A percentile compares a stretch with the other conserved stretches of the same genome.
Conservation (phyloP, 2,888 invertebrate genomes). For the Malachius bipustulatus region DNA sequence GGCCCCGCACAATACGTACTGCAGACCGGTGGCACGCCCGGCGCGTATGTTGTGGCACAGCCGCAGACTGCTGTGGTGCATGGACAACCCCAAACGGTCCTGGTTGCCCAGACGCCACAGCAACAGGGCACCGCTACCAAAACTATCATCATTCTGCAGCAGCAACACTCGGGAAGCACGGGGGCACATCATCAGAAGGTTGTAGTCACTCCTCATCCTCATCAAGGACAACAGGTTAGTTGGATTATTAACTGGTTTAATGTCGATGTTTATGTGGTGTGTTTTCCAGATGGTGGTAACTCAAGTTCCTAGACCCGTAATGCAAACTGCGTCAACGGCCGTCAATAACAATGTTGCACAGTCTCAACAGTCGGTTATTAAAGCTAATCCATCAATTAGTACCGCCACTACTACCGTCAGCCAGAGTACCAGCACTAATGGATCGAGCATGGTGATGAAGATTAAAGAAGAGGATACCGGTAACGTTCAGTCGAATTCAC, state of each 20-base stretch:
- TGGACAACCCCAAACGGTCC: slow-evolving; percentile 50
- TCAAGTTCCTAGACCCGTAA: slow-evolving; percentile 43
- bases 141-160: slow-evolving; percentile 59
- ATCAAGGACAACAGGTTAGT: slow-evolving; percentile 57
- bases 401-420: slow-evolving; percentile 22
- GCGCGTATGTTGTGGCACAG: slow-evolving; percentile 53
- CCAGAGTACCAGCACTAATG: slow-evolving; percentile 19
- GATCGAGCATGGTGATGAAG: slow-evolving; percentile 18
- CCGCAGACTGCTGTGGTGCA: slow-evolving; percentile 48
- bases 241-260: neutral
- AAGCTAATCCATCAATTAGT: slow-evolving; percentile 23
- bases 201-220: slow-evolving; percentile 51
- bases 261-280: too few relatives aligned
- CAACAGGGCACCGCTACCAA: slow-evolving; percentile 53
- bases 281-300: slow-evolving; percentile 50
- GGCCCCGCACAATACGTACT: slow-evolving; percentile 42
- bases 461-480: slow-evolving; percentile 25
- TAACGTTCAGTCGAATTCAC: too few relatives aligned
- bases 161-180: slow-evolving; percentile 37
- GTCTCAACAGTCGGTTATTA: slow-evolving; percentile 30
- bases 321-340: slow-evolving; percentile 39
- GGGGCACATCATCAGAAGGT: slow-evolving; percentile 36
- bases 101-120: slow-evolving; percentile 55
- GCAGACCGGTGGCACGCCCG: slow-evolving; percentile 39
- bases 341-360: slow-evolving; percentile 34